Base-by-base conservation (phyloP, 2,888 invertebrate genomes). In the Boloria euphrosyne region DNA sequence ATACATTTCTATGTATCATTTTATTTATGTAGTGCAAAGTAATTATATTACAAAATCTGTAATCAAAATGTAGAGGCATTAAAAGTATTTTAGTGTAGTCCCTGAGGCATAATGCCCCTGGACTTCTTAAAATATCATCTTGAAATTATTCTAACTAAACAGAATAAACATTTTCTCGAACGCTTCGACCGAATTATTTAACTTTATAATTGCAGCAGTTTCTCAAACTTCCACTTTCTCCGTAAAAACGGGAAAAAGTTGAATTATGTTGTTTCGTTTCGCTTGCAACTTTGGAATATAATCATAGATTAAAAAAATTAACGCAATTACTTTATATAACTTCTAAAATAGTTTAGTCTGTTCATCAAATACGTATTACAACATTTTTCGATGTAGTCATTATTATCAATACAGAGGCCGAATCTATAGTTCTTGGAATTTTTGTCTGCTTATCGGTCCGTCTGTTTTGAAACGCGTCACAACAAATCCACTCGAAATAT, bases 161-260 rank as follows among this genome's bases (percentile, higher is more conserved):
- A 18, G 27, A 38, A 50, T 49, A 47, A 59, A 49, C 49, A 38
- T 47, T 62, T 58, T 46, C 57, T 58, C 58, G 51, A 46, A 44
- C 44, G 46, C 67, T 57, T 61, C 60, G 38, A 52, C 47, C 47
- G 57, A 51, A 67, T 58, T 61, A 68, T 67, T 67, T 67, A 67
- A 65, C 67, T 67, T 65, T 60, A 67, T 60, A 67, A 67, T 64
- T 63, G 59, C 22, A 50, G 49, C 47, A 47, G 49, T 60, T 54
- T 50, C 51, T 46, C 50, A 46, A 64, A 57, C 14, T 54, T 50
- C 55, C 27, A 59, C 52, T 44, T 58, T 62, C 53, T n/a, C 17
- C 50, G 64, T 52, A 51, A 43, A 51, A 54, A 63, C 43, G 17
- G 17, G 47, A 31, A 67, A 65, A 65, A 49, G 60, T 61, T 52